Conservation (phyloP, 1,140 invertebrate genomes). For the Diachasma alloeum region DNA sequence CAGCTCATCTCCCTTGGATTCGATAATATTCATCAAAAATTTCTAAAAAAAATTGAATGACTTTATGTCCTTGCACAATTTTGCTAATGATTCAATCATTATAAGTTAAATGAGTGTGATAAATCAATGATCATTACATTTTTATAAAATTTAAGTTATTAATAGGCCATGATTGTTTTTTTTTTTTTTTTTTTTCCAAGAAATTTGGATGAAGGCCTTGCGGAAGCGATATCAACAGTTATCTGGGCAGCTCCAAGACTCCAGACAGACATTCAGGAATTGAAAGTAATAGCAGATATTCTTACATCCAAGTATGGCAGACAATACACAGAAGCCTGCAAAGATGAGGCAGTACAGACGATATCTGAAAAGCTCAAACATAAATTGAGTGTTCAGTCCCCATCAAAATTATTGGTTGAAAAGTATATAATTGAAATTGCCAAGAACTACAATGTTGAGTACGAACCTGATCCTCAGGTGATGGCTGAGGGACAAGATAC, state of each 20-base stretch:
- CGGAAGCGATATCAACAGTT: slow-evolving; percentile 94
- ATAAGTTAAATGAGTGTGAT: no score
- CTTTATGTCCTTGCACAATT: no score
- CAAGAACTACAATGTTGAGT: slow-evolving; percentile 91
- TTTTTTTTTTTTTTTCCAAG: slow-evolving; percentile 54
- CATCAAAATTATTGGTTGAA: slow-evolving; percentile 95
- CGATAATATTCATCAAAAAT: no score
- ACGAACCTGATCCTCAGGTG: slow-evolving; percentile 91
- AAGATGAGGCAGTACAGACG: slow-evolving; percentile 78
- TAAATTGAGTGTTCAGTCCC: slow-evolving; percentile 95
- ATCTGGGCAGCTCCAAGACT: slow-evolving; percentile 96
- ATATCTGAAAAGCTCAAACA: slow-evolving; percentile 96
- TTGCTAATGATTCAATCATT: no score
- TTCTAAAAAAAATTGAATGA: no score
- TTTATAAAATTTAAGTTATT: no score
- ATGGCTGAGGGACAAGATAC: slow-evolving; percentile 87
- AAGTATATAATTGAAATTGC: slow-evolving; percentile 97
- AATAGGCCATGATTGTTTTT: not conserved
- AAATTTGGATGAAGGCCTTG: slow-evolving; percentile 92
- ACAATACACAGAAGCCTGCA: slow-evolving; percentile 87
- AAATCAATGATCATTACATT: no score
- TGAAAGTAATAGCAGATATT: slow-evolving; percentile 93
- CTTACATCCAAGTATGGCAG: slow-evolving; percentile 94
- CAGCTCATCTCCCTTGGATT: no score
- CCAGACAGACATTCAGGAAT: slow-evolving; percentile 83